Evolutionary conservation across 2,888 invertebrate species (phyloP).

Genomic region (Chloroclystis v-ata): DNA sequence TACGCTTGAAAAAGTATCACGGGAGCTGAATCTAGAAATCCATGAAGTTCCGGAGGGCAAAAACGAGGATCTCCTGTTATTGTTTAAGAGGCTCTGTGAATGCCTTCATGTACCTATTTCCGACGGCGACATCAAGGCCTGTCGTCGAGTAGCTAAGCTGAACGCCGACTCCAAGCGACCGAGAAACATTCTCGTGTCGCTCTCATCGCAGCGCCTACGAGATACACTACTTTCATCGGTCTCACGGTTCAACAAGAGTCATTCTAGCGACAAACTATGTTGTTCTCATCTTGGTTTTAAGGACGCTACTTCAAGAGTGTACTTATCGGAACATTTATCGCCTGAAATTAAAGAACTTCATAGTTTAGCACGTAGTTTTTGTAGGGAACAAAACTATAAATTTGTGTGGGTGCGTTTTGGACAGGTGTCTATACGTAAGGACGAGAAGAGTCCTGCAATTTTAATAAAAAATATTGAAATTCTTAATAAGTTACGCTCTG

Average conservation of each 20-base stretch:
- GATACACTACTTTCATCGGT: slow-evolving; percentile 15
- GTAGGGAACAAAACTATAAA: slow-evolving; percentile 11
- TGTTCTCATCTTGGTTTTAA: slow-evolving; percentile 13
- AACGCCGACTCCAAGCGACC: slow-evolving; percentile 16
- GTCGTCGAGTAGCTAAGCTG: slow-evolving; percentile 19
- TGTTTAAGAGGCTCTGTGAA: slow-evolving; percentile 19
- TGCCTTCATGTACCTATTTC: slow-evolving; percentile 3
- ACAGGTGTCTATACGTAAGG: slow-evolving; percentile 14
- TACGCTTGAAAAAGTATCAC: slow-evolving; percentile 15
- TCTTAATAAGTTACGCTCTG: no score
- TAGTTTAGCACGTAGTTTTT: slow-evolving; percentile 6
- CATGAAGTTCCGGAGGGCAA: slow-evolving; percentile 21
- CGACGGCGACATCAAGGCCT: slow-evolving; percentile 10
- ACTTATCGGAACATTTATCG: slow-evolving; percentile 18
- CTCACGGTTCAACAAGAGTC: slow-evolving; percentile 19
- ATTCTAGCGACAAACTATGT: slow-evolving; percentile 7
- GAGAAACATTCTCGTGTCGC: slow-evolving; percentile 11
- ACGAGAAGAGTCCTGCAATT: slow-evolving; percentile 9
- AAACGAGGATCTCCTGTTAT: slow-evolving; percentile 8
- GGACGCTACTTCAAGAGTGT: slow-evolving; percentile 1
- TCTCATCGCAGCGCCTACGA: slow-evolving; percentile 17
- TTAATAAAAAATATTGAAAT: slow-evolving; percentile 7
- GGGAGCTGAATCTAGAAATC: slow-evolving; percentile 18
- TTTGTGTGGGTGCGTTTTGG: slow-evolving; percentile 20
- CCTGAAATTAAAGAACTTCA: slow-evolving; percentile 18